Evolutionary conservation across 2,888 invertebrate species (phyloP).

Genomic region (Cheilosia urbana): DNA sequence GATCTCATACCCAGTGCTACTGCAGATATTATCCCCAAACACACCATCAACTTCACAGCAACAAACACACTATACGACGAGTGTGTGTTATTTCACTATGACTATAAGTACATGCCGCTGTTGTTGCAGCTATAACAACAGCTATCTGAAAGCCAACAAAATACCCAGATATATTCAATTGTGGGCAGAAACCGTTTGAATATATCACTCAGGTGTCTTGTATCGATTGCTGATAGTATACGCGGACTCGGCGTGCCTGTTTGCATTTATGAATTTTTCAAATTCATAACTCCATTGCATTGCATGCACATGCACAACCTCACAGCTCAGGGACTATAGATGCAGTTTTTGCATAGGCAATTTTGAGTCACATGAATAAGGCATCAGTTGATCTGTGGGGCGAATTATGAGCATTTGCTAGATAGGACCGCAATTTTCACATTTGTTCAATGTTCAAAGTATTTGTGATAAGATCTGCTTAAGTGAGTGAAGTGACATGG

Average conservation of each 20-base stretch:
- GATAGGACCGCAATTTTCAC: constrained; percentile 56
- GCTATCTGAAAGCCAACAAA: constrained; percentile 18
- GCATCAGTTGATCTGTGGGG: constrained; percentile 41
- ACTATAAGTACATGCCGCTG: neutral
- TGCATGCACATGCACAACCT: constrained; percentile 46
- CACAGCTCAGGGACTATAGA: neutral
- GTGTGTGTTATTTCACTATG: neutral
- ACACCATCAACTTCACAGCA: neutral
- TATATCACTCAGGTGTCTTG: constrained; percentile 69
- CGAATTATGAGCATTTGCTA: constrained; percentile 56
- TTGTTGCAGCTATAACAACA: constrained; percentile 31
- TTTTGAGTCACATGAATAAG: constrained; percentile 52
- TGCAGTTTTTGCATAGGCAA: constrained; percentile 15
- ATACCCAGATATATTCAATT: constrained; percentile 40
- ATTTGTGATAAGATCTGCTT: constrained; percentile 62
- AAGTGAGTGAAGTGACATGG: constrained; percentile 55
- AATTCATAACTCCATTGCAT: constrained; percentile 64
- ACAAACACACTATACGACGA: neutral
- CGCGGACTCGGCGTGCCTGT: constrained; percentile 22
- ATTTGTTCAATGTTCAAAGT: constrained; percentile 56
- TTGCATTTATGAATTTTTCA: constrained; percentile 69
- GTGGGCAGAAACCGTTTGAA: constrained; percentile 70
- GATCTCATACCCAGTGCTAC: constrained; percentile 1
- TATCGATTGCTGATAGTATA: constrained; percentile 68
- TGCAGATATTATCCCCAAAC: constrained; percentile 4